These are phyloP conservation scores for Threskiornis aethiopicus DNA, from an alignment of 2,797 vertebrate genomes.

Conservation along the genomic window DNA sequence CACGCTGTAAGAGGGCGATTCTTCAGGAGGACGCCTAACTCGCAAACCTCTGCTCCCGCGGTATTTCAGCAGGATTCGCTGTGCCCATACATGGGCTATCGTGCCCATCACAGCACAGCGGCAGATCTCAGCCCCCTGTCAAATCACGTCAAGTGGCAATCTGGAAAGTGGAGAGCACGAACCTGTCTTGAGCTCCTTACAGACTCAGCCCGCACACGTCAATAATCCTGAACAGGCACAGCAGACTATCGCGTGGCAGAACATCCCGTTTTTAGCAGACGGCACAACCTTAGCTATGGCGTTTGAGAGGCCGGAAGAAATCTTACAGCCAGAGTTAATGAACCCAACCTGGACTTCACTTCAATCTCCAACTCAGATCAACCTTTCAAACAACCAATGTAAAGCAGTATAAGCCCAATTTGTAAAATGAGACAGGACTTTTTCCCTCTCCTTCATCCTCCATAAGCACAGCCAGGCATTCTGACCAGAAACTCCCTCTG, in stretches of 20 bases:
- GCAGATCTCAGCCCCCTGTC: not conserved
- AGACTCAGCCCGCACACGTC: not conserved
- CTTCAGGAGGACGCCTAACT: not conserved
- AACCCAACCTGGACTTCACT: not conserved
- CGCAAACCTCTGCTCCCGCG: not conserved
- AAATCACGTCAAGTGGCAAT: not conserved
- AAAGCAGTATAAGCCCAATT: not conserved
- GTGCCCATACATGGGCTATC: not conserved
- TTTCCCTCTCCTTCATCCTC: not conserved
- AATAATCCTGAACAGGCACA: not conserved
- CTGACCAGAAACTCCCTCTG: conserved; percentile 9
- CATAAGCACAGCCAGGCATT: not conserved
- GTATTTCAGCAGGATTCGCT: not conserved
- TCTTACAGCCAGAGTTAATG: not conserved
- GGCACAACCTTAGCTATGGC: not conserved
- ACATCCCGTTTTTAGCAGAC: not conserved
- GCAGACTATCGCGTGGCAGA: fast-evolving
- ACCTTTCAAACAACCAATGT: not conserved
- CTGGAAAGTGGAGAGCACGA: not conserved
- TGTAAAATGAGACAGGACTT: not conserved
- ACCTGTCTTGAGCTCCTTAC: not conserved
- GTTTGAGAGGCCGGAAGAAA: not conserved
- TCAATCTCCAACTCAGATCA: not conserved
- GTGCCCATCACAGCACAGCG: not conserved
- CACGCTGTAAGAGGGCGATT: not conserved